These are phyloP conservation scores for Nomada ruficornis DNA, from an alignment of 2,888 invertebrate genomes.

Conservation along the genomic window DNA sequence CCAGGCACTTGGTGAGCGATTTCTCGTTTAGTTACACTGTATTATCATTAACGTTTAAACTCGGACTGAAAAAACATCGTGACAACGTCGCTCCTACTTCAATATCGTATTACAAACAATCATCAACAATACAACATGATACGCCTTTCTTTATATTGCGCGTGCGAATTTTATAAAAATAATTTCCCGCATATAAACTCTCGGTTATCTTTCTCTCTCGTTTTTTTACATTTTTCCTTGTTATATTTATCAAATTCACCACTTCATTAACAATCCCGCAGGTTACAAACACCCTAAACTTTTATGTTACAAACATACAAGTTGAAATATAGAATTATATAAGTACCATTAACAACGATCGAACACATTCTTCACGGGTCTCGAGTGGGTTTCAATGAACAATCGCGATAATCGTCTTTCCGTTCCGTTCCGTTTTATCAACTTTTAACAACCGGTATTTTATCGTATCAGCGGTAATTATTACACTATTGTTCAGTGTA, in stretches of 20 bases:
- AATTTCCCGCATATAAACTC: constrained; percentile 16
- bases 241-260: constrained; percentile 7
- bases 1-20: constrained; percentile 58
- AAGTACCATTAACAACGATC: constrained; percentile 22
- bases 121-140: constrained; percentile 5
- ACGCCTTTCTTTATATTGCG: neutral
- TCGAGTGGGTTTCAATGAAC: neutral
- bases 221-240: neutral
- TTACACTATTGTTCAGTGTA: constrained; percentile 18
- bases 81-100: neutral
- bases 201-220: neutral
- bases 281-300: constrained; percentile 18
- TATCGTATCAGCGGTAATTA: constrained; percentile 15
- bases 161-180: constrained; percentile 51
- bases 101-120: constrained; percentile 16
- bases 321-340: constrained; percentile 16
- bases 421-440: neutral
- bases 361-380: constrained; percentile 27
- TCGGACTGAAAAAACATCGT: neutral
- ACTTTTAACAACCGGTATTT: neutral
- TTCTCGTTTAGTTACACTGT: constrained; percentile 19
- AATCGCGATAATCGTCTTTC: neutral
- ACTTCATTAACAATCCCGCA: constrained; percentile 4
- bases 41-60: constrained; percentile 7
- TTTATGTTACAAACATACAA: constrained; percentile 34